A percentile compares a stretch with the other conserved stretches of the same genome.
These are phyloP conservation scores for Eublepharis macularius DNA, from an alignment of 2,113 vertebrate species.

Conservation along the genomic window DNA sequence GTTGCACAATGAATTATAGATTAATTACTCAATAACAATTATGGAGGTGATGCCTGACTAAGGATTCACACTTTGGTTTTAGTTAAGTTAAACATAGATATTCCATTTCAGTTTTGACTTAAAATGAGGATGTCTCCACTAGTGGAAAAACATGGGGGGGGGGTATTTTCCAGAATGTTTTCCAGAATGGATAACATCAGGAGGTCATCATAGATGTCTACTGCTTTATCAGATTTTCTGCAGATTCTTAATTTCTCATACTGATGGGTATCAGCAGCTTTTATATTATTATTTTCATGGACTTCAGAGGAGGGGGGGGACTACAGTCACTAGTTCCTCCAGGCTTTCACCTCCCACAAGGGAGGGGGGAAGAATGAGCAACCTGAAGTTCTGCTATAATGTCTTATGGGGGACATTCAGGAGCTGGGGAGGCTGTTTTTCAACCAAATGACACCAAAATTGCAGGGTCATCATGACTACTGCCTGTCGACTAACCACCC, in stretches of 20 bases:
- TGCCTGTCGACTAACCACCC: no score
- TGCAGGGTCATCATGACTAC: no score
- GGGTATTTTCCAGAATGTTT: no score
- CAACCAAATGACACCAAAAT: no score
- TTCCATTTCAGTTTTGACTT: conserved; percentile 45
- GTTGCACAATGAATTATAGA: conserved; percentile 55
- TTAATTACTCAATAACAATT: conserved; percentile 59
- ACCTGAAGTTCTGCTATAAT: no score
- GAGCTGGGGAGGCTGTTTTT: no score
- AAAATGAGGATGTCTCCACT: conserved; percentile 51
- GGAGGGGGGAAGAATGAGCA: no score
- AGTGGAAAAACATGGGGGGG: background rate
- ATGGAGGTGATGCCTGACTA: conserved; percentile 42
- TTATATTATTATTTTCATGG: no score
- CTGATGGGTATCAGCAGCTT: background rate
- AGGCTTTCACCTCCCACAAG: no score
- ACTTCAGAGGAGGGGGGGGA: background rate
- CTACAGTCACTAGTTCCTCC: background rate
- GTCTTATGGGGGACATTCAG: no score
- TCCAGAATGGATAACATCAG: conserved; percentile 58
- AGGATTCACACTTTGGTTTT: conserved; percentile 45
- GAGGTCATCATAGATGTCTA: conserved; percentile 44
- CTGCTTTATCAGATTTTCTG: conserved; percentile 27
- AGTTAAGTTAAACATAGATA: conserved; percentile 46
- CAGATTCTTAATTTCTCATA: background rate